Percentiles rank a stretch among this genome's conserved stretches.
Conservation (phyloP, 2,113 vertebrate species). For the Amphiprion percula region DNA sequence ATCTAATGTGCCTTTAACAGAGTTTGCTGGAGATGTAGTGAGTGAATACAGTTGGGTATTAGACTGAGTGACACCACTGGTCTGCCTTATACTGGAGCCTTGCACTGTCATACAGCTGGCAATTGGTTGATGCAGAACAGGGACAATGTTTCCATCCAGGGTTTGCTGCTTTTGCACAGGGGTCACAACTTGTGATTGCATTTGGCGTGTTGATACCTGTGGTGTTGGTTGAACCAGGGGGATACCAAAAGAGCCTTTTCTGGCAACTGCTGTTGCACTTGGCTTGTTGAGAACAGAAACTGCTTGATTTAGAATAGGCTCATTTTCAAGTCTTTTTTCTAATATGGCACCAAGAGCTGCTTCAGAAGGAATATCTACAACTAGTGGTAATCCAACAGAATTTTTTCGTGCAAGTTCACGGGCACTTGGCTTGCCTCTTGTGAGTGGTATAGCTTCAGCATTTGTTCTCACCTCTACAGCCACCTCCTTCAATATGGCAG, state of each 20-base stretch:
- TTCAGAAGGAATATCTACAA: conserved; percentile 52
- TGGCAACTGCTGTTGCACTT: conserved; percentile 49
- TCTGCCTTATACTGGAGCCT: not conserved
- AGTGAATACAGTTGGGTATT: conserved; percentile 17
- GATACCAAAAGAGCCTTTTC: conserved; percentile 60
- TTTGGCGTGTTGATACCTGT: conserved; percentile 20
- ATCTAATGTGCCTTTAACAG: conserved; percentile 68
- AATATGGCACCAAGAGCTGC: conserved; percentile 3
- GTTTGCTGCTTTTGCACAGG: conserved; percentile 24
- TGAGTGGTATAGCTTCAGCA: conserved; percentile 59
- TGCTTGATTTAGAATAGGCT: conserved; percentile 36
- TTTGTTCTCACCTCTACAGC: conserved; percentile 8
- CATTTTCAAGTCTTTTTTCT: not conserved
- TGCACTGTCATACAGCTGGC: not conserved
- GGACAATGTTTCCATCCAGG: not conserved
- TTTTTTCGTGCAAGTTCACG: conserved; percentile 53
- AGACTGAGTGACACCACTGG: conserved; percentile 16
- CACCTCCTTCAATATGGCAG: conserved; percentile 7
- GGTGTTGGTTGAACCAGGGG: conserved; percentile 61
- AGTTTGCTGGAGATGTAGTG: conserved; percentile 71
- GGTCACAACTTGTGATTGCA: conserved; percentile 9
- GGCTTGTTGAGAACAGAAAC: conserved; percentile 74
- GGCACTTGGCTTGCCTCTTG: conserved; percentile 51
- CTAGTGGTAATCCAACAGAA: conserved; percentile 69
- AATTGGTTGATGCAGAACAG: conserved; percentile 28